Evolutionary conservation across 1,140 invertebrate species (phyloP).

Genomic region (Drosophila athabasca): DNA sequence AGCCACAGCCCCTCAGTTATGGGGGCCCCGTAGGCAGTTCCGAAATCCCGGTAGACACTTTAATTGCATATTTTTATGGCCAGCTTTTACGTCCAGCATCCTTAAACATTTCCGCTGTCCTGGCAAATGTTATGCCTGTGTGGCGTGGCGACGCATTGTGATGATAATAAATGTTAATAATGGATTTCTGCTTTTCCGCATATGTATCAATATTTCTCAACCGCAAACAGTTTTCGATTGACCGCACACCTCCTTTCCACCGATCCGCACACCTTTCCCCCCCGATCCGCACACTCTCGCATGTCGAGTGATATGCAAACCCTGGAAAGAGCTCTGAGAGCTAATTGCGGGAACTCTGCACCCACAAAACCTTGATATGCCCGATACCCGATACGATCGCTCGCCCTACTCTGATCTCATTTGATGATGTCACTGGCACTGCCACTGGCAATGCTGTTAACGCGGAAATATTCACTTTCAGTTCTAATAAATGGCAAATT

Average conservation of each 20-base stretch:
- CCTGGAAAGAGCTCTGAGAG: conserved; percentile 39
- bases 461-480: conserved; percentile 24
- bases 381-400: conserved; percentile 1
- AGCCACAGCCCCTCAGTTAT: conserved; percentile 1
- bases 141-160: conserved; percentile 13
- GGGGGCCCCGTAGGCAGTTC: background rate
- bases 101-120: no score
- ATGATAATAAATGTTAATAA: conserved; percentile 39
- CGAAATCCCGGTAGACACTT: conserved; percentile 13
- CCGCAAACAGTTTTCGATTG: conserved; percentile 31
- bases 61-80: background rate
- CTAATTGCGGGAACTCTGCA: conserved; percentile 40
- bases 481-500: conserved; percentile 10
- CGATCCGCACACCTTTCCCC: conserved; percentile 41
- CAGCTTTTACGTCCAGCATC: no score
- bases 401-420: conserved; percentile 33
- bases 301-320: conserved; percentile 23
- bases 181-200: conserved; percentile 22
- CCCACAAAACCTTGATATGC: conserved; percentile 9
- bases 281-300: conserved; percentile 32
- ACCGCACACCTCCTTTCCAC: background rate
- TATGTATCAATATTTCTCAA: conserved; percentile 19
- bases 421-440: conserved; percentile 40
- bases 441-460: background rate
- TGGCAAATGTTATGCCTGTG: conserved; percentile 26